These are phyloP conservation scores for Lycia hirtaria DNA, from an alignment of 2,888 invertebrate genomes.

Conservation along the genomic window DNA sequence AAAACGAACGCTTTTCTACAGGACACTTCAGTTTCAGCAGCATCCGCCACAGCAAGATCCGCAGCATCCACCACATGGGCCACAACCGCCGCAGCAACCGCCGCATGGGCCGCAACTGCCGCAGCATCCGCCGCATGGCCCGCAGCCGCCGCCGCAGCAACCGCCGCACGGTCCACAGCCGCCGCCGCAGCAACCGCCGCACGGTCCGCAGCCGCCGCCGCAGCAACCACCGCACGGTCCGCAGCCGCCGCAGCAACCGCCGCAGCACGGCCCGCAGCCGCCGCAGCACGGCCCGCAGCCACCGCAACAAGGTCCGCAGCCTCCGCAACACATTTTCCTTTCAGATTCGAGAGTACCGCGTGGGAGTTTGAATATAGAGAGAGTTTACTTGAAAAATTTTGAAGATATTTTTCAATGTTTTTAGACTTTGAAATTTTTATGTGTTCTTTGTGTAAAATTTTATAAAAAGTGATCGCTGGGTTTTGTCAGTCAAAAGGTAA, in stretches of 20 bases:
- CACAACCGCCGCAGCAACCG: slow-evolving; percentile 11
- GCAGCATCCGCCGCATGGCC: slow-evolving; percentile 20
- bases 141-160: slow-evolving; percentile 21
- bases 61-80: slow-evolving; percentile 26
- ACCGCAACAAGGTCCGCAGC: slow-evolving; percentile 32
- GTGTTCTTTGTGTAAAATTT: slow-evolving; percentile 54
- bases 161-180: slow-evolving; percentile 25
- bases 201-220: slow-evolving; percentile 25
- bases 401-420: slow-evolving; percentile 39
- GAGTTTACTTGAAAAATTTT: slow-evolving; percentile 45
- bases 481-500: slow-evolving; percentile 18
- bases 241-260: slow-evolving; percentile 36
- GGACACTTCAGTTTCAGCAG: slow-evolving; percentile 29
- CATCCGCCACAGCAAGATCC: slow-evolving; percentile 25
- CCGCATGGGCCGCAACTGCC: slow-evolving; percentile 25
- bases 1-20: slow-evolving; percentile 7
- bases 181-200: slow-evolving; percentile 11
- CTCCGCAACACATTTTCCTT: slow-evolving; percentile 45
- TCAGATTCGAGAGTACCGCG: slow-evolving; percentile 33
- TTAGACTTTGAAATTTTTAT: slow-evolving; percentile 43
- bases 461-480: slow-evolving; percentile 47
- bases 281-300: slow-evolving; percentile 31
- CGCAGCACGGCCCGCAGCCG: slow-evolving; percentile 17
- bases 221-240: slow-evolving; percentile 25
- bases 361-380: slow-evolving; percentile 29